Base-by-base conservation (phyloP, 2,888 invertebrate species). In the Apomyelois bistriatella region DNA sequence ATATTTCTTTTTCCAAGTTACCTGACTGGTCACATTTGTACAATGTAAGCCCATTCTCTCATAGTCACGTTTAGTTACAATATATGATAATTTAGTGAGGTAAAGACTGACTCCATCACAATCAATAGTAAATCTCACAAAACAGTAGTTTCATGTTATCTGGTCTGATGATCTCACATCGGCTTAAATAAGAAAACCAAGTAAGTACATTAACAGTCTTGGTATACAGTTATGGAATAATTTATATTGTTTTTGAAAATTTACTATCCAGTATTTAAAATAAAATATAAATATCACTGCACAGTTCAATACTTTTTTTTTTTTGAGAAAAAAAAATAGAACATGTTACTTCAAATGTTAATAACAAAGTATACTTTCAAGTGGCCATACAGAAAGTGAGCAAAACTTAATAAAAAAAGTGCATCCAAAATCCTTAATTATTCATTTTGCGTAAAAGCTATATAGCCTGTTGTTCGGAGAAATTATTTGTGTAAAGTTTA, bases 101-200 rank as follows among this genome's bases (percentile, higher is more conserved):
- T 80, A 85, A 88, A 90, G 89, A 89, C 89, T 90, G 89, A 90
- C 74, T 82, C 79, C 76, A 82, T 43, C 73, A 74, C 76, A 71
- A 75, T 60, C 65, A 66, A 67, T 68, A 71, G 64, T 53, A 54
- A 59, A 69, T 64, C 61, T 61, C 59, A 70, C 70, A 68, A 62
- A 58, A 35, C 35, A 46, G 16, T 15, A 15, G 30, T 35, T 46
- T 46, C n/a, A 9, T 3, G 9, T 32, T 46, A 6, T 32, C 15
- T 32, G 32, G 15, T 46, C 7, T 13, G 42, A 22, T 43, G 10
- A 13, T 32, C 32, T 16, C 4, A 16, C 9, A 16, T 40, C 9
- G 8, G 16, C 10, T 40, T 40, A 13, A 1, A 8, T 38, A 38
- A 8, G 12, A 9, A 43, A 30, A 43, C 30, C 30, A 7, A 30